Percentiles rank a stretch among this genome's conserved stretches.
These are phyloP conservation scores for Amiota minor DNA, from an alignment of 2,888 invertebrate species.

Conservation along the genomic window DNA sequence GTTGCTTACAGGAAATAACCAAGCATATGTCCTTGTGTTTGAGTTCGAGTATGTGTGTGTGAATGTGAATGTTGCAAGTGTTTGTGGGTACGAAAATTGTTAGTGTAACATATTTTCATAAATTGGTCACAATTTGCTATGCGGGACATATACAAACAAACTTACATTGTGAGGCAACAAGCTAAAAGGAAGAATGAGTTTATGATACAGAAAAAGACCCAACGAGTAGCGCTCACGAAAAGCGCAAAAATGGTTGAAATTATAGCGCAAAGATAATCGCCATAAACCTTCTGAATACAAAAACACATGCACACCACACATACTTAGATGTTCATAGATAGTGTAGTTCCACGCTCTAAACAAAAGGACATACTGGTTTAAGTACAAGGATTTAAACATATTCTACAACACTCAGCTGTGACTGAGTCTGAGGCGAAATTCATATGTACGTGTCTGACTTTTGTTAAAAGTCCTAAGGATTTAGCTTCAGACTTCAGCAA, in stretches of 20 bases:
- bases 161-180: slow-evolving; percentile 28
- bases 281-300: slow-evolving; percentile 37
- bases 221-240: slow-evolving; percentile 28
- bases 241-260: slow-evolving; percentile 52
- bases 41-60: neutral
- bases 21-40: no score
- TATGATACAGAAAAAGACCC: no score
- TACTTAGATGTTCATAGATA: neutral
- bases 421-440: neutral
- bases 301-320: neutral
- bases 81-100: slow-evolving; percentile 21
- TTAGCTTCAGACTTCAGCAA: slow-evolving; percentile 7
- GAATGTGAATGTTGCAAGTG: no score
- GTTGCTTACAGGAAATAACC: no score
- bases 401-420: neutral
- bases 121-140: slow-evolving; percentile 65
- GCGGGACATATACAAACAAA: slow-evolving; percentile 49
- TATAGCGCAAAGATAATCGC: slow-evolving; percentile 57
- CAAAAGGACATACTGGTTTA: neutral
- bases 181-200: neutral
- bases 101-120: slow-evolving; percentile 59
- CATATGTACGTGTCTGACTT: slow-evolving; percentile 20
- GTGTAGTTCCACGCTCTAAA: neutral
- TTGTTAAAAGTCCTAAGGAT: slow-evolving; percentile 14
- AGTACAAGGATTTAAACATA: slow-evolving; percentile 5